Base-by-base conservation (phyloP, 1,140 invertebrate species). In the Eupeodes corollae region DNA sequence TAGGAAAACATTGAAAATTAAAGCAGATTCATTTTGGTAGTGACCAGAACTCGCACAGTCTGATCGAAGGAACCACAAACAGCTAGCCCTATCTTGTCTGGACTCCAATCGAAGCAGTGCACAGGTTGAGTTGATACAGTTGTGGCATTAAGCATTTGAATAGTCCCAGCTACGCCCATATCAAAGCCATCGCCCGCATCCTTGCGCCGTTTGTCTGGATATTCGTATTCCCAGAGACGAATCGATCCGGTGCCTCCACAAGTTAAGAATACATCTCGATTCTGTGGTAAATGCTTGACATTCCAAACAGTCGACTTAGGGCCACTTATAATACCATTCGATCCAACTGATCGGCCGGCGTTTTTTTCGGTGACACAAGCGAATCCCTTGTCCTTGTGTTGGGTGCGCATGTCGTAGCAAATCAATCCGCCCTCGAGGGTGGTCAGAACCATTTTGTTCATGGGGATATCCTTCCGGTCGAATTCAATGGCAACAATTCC, bases 401-500 rank as follows among this genome's bases (percentile, higher is more conserved):
- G 84, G 6, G 88, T 92, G 56, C 86, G 79, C 50, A 93, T 75
- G 68, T 97, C 91, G 67, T 84, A 96, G 1, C 94, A 77, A 67
- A 88, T 83, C 54, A 96, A 83, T 55, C 91, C 93, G 0, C 88
- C 87, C 68, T 97, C 91, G n/a, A 98, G 69, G 0, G 91, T 92
- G 6, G 91, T 92, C 0, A 82, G 90, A 2, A 91, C 83, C 43
- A 98, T 63, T 73, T 98, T 98, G 61, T 98, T 97, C 90, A 96
- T 96, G 48, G 78, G 73, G 55, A 96, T 96, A 63, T 96, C 91
- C 63, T 86, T 88, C 21, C 93, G 73, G 69, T 98, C 93, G 73
- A 97, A 98, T 69, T 97, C 89, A 12, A 92, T 40, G 44, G 76
- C 76, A 58, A 92, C 95, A 8, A 96, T 86, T 49, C 93, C 94